phyloP scores from a whole-genome alignment of 2,113 vertebrate genomes.

The Tyto alba region DNA sequence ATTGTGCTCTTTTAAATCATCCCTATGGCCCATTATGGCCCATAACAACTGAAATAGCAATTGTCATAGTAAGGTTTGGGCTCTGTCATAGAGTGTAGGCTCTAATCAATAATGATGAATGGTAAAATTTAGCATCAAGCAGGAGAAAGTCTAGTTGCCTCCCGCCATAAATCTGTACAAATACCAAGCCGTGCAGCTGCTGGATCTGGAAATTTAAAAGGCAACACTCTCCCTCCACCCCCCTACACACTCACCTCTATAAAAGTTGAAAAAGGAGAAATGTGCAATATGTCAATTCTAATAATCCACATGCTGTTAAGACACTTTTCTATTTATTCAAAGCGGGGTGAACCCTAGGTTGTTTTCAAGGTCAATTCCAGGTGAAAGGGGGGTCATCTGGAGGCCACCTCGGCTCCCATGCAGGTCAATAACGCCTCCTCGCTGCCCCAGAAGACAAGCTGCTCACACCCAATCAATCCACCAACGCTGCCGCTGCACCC shows the following conservation, averaged over 20 bases:
- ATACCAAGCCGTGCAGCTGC: slow-evolving; percentile 83
- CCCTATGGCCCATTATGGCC: slow-evolving; percentile 81
- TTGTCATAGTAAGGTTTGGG: slow-evolving; percentile 88
- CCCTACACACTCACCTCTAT: slow-evolving; percentile 59
- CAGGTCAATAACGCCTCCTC: slow-evolving; percentile 94
- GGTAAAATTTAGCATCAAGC: slow-evolving; percentile 84
- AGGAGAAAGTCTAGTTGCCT: slow-evolving; percentile 72
- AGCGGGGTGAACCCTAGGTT: slow-evolving; percentile 79
- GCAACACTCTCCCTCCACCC: slow-evolving; percentile 40
- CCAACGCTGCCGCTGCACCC: slow-evolving; percentile 76
- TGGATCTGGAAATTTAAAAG: slow-evolving; percentile 76
- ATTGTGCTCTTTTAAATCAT: slow-evolving; percentile 92
- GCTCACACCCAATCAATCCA: slow-evolving; percentile 89
- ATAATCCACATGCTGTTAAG: slow-evolving; percentile 81
- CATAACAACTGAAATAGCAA: slow-evolving; percentile 89
- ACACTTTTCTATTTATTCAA: slow-evolving; percentile 81
- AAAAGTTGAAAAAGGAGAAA: slow-evolving; percentile 76
- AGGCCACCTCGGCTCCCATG: slow-evolving; percentile 88
- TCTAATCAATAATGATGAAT: slow-evolving; percentile 93
- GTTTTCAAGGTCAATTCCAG: slow-evolving; percentile 98
- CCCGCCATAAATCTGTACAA: slow-evolving; percentile 84
- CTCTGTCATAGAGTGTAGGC: slow-evolving; percentile 77
- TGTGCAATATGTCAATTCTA: slow-evolving; percentile 82
- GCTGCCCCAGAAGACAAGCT: slow-evolving; percentile 79
- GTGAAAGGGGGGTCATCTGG: slow-evolving; percentile 92